Percentiles rank a stretch among this genome's conserved stretches.
Conservation (phyloP, 2,888 invertebrate species). For the Nectonema munidae region DNA sequence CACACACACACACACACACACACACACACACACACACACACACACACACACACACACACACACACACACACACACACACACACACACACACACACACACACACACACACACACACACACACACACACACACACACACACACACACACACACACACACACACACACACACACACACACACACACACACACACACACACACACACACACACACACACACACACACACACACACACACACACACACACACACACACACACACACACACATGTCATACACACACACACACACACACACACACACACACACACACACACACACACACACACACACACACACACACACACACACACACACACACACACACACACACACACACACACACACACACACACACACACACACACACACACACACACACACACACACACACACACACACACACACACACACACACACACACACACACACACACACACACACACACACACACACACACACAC, state of each 20-base stretch:
- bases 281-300: constrained; percentile 17
- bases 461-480: background rate
- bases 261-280: constrained; percentile 14
- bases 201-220: background rate
- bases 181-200: too few species aligned
- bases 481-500: background rate
- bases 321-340: constrained; percentile 15
- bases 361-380: constrained; percentile 2
- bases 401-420: constrained; percentile 1
- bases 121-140: background rate
- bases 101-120: background rate
- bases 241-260: constrained; percentile 9
- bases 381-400: constrained; percentile 1
- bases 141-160: background rate
- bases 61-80: constrained; percentile 7
- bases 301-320: constrained; percentile 15
- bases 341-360: constrained; percentile 14
- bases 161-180: background rate
- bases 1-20: background rate
- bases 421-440: constrained; percentile 1
- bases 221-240: constrained; percentile 10
- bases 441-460: background rate
- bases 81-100: constrained; percentile 1
- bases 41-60: constrained; percentile 8
- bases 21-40: constrained; percentile 6